Percentiles rank a stretch among this genome's conserved stretches.
phyloP scores from a whole-genome alignment of 2,113 vertebrate genomes.

The Triplophysa tibetana region DNA sequence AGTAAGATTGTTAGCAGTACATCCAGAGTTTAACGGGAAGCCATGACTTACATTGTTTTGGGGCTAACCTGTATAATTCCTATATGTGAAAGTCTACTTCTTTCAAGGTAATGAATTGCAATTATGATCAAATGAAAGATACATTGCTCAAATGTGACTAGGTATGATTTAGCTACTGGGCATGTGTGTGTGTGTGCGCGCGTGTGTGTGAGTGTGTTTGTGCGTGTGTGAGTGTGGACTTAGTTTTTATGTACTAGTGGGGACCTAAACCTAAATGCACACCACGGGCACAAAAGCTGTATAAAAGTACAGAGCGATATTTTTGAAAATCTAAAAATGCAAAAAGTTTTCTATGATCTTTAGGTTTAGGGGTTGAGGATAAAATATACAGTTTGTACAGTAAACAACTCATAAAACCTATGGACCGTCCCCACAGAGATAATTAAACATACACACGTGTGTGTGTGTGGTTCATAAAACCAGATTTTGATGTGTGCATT shows the following conservation, averaged over 20 bases:
- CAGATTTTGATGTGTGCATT: neutral
- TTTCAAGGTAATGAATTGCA: neutral
- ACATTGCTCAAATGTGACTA: neutral
- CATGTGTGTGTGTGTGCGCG: neutral
- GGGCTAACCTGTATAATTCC: too few relatives aligned
- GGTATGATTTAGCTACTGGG: neutral
- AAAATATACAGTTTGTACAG: too few relatives aligned
- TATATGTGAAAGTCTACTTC: neutral
- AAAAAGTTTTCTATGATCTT: too few relatives aligned
- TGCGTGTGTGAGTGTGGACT: neutral
- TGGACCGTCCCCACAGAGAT: too few relatives aligned
- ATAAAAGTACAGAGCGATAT: too few relatives aligned
- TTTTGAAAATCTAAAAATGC: too few relatives aligned
- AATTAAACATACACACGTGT: neutral
- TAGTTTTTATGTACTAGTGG: too few relatives aligned
- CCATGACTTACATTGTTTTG: neutral
- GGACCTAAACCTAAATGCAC: too few relatives aligned
- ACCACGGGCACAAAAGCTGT: too few relatives aligned
- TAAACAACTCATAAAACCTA: too few relatives aligned
- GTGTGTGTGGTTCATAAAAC: neutral
- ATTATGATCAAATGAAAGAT: neutral
- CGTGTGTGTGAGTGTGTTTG: too few relatives aligned
- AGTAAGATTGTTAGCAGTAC: neutral
- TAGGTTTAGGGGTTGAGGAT: too few relatives aligned
- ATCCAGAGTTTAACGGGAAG: neutral